phyloP scores from a whole-genome alignment of 2,113 vertebrate genomes.

The Ploceus nigricollis region DNA sequence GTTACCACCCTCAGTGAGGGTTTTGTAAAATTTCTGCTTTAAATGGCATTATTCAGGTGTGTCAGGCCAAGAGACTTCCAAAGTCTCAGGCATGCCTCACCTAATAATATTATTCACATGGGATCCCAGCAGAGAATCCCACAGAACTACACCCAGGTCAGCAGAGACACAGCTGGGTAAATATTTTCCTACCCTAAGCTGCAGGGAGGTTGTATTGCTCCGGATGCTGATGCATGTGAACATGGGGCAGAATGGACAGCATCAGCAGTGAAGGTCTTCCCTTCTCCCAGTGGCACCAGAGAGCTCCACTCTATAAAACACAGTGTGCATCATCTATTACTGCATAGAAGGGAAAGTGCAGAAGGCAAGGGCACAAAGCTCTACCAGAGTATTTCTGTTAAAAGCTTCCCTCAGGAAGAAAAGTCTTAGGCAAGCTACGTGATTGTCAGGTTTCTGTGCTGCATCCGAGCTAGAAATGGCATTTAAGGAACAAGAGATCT shows the following conservation, averaged over 20 bases:
- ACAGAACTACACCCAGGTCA: neutral
- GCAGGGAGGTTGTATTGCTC: neutral
- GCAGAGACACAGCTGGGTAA: neutral
- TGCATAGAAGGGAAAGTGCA: neutral
- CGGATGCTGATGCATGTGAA: neutral
- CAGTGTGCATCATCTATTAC: neutral
- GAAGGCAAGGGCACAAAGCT: neutral
- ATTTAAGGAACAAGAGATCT: neutral
- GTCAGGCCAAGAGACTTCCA: neutral
- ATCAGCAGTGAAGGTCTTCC: neutral
- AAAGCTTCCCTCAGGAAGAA: neutral
- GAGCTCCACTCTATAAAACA: neutral
- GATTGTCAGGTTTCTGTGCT: neutral
- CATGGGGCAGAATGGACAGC: accelerated
- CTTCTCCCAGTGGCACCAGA: neutral
- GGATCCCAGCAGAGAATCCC: neutral
- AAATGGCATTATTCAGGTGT: neutral
- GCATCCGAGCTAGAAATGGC: neutral
- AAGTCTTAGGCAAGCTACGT: accelerated
- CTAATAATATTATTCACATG: accelerated
- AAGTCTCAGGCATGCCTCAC: neutral
- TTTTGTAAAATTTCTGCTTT: neutral
- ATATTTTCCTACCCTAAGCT: neutral
- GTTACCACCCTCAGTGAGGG: neutral
- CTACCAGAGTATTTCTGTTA: neutral